A percentile compares a stretch with the other conserved stretches of the same genome.
Evolutionary conservation across 2,797 vertebrate genomes (phyloP).

Genomic region (Manis javanica): DNA sequence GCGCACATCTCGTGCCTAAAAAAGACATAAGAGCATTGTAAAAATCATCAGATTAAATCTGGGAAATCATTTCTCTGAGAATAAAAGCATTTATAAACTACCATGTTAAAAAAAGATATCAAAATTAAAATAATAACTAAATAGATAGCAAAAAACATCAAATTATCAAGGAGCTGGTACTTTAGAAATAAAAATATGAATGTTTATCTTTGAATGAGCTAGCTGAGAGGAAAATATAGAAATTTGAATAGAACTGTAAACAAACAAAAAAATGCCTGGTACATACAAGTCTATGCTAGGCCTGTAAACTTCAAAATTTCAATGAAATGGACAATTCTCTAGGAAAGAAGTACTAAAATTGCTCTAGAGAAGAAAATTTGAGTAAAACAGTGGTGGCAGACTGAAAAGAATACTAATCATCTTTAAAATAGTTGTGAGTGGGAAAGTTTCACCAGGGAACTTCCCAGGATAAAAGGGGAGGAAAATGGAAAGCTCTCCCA

Average conservation of each 20-base stretch:
- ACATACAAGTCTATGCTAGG: background rate
- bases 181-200: constrained; percentile 25
- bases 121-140: constrained; percentile 8
- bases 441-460: constrained; percentile 28
- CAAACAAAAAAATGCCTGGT: background rate
- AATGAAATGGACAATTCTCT: constrained; percentile 39
- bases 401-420: background rate
- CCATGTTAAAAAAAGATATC: constrained; percentile 40
- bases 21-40: constrained; percentile 60
- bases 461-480: background rate
- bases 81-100: constrained; percentile 36
- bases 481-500: background rate
- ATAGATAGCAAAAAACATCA: background rate
- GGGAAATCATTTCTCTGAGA: constrained; percentile 1
- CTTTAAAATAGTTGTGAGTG: too few relatives aligned
- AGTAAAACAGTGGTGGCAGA: background rate
- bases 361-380: constrained; percentile 12
- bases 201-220: constrained; percentile 16
- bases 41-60: constrained; percentile 52
- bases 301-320: constrained; percentile 23
- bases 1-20: constrained; percentile 96
- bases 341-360: constrained; percentile 34
- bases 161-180: background rate
- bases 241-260: constrained; percentile 17
- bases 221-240: constrained; percentile 22